Conservation (phyloP, 2,113 vertebrate species). For the Probosciger aterrimus region DNA sequence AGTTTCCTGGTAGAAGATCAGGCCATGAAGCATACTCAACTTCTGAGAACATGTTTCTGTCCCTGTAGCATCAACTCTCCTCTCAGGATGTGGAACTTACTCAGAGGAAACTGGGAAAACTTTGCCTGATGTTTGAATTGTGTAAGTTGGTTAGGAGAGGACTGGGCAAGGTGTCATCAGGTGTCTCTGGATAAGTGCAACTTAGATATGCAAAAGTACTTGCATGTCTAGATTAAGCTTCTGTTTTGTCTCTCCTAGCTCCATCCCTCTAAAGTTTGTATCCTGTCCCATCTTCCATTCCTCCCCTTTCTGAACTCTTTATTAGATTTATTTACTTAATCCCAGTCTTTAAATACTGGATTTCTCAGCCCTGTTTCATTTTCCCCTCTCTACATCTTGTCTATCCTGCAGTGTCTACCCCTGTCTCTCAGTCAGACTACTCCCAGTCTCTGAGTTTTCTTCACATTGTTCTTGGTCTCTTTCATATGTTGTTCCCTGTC, state of each 20-base stretch:
- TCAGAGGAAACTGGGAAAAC: background rate
- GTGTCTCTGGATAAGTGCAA: background rate
- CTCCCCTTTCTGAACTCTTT: background rate
- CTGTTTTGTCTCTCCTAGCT: background rate
- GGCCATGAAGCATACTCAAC: background rate
- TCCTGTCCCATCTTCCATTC: background rate
- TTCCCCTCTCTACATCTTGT: background rate
- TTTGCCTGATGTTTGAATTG: background rate
- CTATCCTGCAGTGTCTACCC: background rate
- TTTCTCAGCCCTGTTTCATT: background rate
- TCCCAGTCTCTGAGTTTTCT: background rate
- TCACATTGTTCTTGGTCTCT: background rate
- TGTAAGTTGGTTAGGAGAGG: background rate
- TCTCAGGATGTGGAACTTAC: background rate
- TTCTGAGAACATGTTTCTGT: background rate
- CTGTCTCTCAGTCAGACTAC: background rate
- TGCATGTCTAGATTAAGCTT: accelerated
- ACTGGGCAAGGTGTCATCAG: background rate
- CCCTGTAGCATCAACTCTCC: background rate
- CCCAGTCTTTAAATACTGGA: background rate
- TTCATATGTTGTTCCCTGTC: background rate
- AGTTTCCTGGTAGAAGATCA: background rate
- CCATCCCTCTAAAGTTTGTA: background rate
- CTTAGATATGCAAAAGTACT: background rate
- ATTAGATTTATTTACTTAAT: background rate